phyloP scores from a whole-genome alignment of 1,140 invertebrate genomes.

The Apis dorsata region DNA sequence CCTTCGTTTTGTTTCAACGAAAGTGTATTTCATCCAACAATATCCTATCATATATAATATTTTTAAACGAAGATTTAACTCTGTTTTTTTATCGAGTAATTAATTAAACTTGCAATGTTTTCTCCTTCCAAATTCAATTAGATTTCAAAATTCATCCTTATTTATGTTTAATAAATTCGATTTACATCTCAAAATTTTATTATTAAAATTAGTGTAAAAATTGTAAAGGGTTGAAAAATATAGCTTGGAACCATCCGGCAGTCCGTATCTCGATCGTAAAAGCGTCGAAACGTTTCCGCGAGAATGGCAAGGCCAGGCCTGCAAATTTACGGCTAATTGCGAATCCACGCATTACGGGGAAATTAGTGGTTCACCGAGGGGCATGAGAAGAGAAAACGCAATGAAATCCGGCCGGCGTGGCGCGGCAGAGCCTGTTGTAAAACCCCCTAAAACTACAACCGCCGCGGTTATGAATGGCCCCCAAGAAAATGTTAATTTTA shows the following conservation, averaged over 20 bases:
- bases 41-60: no score
- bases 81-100: no score
- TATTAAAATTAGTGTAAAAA: no score
- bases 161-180: no score
- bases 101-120: background rate
- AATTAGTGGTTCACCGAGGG: background rate
- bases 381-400: background rate
- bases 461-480: conserved; percentile 11
- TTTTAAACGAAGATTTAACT: no score
- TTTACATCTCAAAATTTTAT: no score
- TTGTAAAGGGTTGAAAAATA: no score
- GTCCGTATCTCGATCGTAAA: background rate
- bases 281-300: background rate
- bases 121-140: no score
- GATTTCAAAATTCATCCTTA: no score
- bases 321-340: conserved; percentile 43
- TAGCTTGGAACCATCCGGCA: background rate
- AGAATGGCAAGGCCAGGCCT: background rate
- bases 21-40: no score
- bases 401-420: background rate
- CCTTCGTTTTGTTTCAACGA: background rate
- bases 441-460: background rate
- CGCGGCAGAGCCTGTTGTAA: background rate
- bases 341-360: background rate
- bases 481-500: conserved; percentile 39